Evolutionary conservation across 2,888 invertebrate species (phyloP).

Genomic region (Mellilla xanthometata): DNA sequence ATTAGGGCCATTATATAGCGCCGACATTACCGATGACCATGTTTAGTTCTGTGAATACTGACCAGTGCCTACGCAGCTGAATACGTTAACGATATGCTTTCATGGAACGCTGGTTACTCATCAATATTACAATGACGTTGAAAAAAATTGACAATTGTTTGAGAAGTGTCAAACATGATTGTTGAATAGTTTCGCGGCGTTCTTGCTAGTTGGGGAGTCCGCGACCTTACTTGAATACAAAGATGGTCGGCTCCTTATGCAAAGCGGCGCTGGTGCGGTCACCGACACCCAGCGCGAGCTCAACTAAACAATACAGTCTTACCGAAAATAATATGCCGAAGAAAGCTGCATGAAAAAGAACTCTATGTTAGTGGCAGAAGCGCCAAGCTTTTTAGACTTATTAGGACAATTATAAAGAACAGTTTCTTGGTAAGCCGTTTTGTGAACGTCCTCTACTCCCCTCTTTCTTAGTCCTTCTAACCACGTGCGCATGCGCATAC

Average conservation of each 20-base stretch:
- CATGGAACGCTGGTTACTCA: conserved; percentile 50
- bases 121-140: conserved; percentile 58
- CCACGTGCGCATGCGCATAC: conserved; percentile 58
- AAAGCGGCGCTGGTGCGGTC: conserved; percentile 70
- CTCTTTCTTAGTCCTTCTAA: conserved; percentile 35
- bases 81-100: conserved; percentile 43
- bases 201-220: conserved; percentile 66
- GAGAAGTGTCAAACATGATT: conserved; percentile 57
- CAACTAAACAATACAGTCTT: conserved; percentile 1
- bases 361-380: no score
- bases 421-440: no score
- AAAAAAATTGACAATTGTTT: conserved; percentile 64
- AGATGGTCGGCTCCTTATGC: conserved; percentile 64
- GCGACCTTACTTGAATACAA: conserved; percentile 71
- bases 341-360: no score
- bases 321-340: no score
- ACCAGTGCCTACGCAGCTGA: conserved; percentile 25
- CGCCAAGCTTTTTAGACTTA: no score
- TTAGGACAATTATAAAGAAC: no score
- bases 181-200: conserved; percentile 67
- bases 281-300: conserved; percentile 57
- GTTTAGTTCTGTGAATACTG: conserved; percentile 15
- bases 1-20: conserved; percentile 10
- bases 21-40: conserved; percentile 10
- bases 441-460: conserved; percentile 16